Conservation (phyloP, 2,888 invertebrate genomes). For the Rhopalosiphum nymphaeae region DNA sequence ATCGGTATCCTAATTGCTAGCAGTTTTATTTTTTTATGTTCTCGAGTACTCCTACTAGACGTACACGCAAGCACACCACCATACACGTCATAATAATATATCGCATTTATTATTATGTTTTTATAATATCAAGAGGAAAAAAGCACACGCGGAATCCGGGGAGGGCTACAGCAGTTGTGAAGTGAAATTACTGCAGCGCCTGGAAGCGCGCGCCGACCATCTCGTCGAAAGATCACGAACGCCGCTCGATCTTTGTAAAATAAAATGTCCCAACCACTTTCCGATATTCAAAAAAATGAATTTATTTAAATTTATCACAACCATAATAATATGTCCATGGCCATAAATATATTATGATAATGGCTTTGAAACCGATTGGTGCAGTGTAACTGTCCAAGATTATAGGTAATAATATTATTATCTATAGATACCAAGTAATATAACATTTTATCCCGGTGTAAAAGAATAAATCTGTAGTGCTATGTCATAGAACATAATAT, state of each 20-base stretch:
- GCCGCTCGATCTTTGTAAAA: neutral
- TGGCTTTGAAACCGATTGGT: neutral
- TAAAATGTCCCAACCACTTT: neutral
- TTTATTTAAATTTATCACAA: neutral
- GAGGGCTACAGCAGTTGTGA: neutral
- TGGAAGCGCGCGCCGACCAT: neutral
- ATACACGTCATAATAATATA: neutral
- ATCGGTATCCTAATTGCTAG: conserved; percentile 52
- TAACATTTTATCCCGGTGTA: neutral
- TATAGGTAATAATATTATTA: neutral
- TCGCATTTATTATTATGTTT: neutral
- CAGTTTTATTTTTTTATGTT: conserved; percentile 13
- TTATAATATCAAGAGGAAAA: conserved; percentile 1
- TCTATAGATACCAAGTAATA: neutral
- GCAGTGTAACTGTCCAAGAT: neutral
- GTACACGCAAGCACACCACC: neutral
- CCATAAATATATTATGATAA: neutral
- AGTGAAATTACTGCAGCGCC: conserved; percentile 9
- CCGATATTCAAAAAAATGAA: neutral
- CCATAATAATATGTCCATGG: neutral
- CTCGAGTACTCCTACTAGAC: conserved; percentile 13
- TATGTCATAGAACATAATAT: neutral
- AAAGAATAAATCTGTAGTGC: neutral
- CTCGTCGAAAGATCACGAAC: neutral
- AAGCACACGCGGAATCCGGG: neutral